Conservation (phyloP, 2,888 invertebrate genomes). For the Asteroscopus sphinx region DNA sequence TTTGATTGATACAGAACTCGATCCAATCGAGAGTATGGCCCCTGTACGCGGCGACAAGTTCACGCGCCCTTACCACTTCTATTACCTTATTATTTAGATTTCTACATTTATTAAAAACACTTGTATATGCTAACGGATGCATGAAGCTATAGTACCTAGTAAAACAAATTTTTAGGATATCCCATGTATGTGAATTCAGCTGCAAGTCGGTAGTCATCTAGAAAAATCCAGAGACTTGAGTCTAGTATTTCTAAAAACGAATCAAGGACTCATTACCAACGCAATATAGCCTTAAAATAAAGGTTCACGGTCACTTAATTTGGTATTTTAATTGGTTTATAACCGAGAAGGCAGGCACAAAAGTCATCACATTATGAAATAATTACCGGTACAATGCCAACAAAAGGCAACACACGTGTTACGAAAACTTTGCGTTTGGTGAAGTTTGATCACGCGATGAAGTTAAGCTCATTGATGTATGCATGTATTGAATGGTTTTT, state of each 20-base stretch:
- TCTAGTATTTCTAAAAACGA: conserved; percentile 35
- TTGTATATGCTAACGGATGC: too few relatives aligned
- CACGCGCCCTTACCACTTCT: too few relatives aligned
- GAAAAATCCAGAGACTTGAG: not conserved
- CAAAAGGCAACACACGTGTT: conserved; percentile 63
- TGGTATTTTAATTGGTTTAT: conserved; percentile 78
- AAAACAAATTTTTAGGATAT: too few relatives aligned
- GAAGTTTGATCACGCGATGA: conserved; percentile 66
- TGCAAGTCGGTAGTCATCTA: not conserved
- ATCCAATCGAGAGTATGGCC: too few relatives aligned
- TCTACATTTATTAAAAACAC: too few relatives aligned
- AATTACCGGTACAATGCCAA: conserved; percentile 72
- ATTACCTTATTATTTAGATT: too few relatives aligned
- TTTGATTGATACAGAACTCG: too few relatives aligned
- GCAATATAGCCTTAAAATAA: conserved; percentile 64
- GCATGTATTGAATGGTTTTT: conserved; percentile 32
- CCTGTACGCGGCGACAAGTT: too few relatives aligned
- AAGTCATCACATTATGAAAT: conserved; percentile 75
- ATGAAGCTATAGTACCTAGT: too few relatives aligned
- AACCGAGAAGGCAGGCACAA: conserved; percentile 69
- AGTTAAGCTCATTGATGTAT: conserved; percentile 59
- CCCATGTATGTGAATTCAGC: too few relatives aligned
- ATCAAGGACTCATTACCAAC: conserved; percentile 65
- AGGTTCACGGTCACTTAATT: conserved; percentile 78
- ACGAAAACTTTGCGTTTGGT: conserved; percentile 69